Conservation (phyloP, 2,888 invertebrate species). For the Ferdinandea cuprea region DNA sequence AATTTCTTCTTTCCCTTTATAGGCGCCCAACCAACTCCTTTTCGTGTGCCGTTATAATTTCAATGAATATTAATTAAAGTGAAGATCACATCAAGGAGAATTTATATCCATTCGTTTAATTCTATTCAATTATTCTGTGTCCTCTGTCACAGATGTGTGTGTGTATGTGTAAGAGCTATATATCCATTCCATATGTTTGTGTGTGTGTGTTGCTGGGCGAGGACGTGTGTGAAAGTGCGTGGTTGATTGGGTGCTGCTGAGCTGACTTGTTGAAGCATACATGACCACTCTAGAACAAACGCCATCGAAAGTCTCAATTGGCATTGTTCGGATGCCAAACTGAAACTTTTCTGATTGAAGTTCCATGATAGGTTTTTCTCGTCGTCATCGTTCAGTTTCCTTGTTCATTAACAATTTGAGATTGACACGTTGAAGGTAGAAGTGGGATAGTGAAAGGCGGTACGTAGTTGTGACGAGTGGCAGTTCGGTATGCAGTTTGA, state of each 20-base stretch:
- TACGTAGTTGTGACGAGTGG: neutral
- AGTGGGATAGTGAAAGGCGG: conserved; percentile 15
- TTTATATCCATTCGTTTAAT: conserved; percentile 57
- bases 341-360: conserved; percentile 40
- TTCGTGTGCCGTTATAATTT: conserved; percentile 73
- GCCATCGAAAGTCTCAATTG: conserved; percentile 23
- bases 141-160: neutral
- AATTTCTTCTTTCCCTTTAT: conserved; percentile 34
- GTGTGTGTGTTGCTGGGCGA: neutral
- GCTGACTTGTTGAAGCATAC: conserved; percentile 1
- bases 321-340: neutral
- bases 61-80: conserved; percentile 75
- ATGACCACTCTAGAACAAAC: conserved; percentile 7
- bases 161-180: too few species aligned
- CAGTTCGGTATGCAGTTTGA: neutral
- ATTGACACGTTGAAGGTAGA: conserved; percentile 20
- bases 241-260: neutral
- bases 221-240: neutral
- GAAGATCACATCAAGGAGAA: conserved; percentile 72
- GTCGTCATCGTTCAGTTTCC: neutral
- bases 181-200: neutral
- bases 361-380: neutral
- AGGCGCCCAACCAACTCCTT: conserved; percentile 17
- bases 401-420: conserved; percentile 32
- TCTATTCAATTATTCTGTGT: conserved; percentile 68